Evolutionary conservation across 2,888 invertebrate species (phyloP).

Genomic region (Tubulanus polymorphus): DNA sequence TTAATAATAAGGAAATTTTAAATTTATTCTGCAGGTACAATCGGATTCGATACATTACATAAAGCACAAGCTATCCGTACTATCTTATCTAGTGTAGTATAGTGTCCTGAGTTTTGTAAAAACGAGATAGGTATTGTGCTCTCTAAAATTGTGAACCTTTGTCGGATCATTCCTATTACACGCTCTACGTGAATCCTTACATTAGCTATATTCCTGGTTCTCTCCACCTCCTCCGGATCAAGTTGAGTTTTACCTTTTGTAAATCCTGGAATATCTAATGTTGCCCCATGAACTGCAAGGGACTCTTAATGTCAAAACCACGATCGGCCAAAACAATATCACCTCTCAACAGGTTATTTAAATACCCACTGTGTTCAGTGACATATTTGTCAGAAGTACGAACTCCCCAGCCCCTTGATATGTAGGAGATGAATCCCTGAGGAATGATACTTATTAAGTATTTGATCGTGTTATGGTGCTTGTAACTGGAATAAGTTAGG

Average conservation of each 20-base stretch:
- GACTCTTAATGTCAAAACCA: slow-evolving; percentile 15
- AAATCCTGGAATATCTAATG: too few relatives aligned
- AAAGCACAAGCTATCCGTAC: too few relatives aligned
- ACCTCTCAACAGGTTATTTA: slow-evolving; percentile 22
- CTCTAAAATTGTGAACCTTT: slow-evolving; percentile 22
- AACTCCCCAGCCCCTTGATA: slow-evolving; percentile 27
- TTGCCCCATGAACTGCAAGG: not conserved
- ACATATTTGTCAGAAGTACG: slow-evolving; percentile 26
- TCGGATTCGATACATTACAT: too few relatives aligned
- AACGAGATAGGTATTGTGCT: too few relatives aligned
- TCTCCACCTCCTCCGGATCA: too few relatives aligned
- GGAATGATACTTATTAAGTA: slow-evolving; percentile 28
- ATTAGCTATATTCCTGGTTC: slow-evolving; percentile 5
- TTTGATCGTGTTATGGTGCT: slow-evolving; percentile 26
- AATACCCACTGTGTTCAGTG: slow-evolving; percentile 23
- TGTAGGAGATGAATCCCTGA: slow-evolving; percentile 23
- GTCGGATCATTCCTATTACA: slow-evolving; percentile 10
- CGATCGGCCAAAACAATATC: slow-evolving; percentile 22
- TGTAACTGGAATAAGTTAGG: slow-evolving; percentile 25
- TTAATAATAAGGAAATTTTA: too few relatives aligned
- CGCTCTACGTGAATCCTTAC: slow-evolving; percentile 8
- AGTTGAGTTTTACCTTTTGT: too few relatives aligned
- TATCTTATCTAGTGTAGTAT: too few relatives aligned
- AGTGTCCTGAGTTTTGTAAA: too few relatives aligned
- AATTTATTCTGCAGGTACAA: too few relatives aligned